Evolutionary conservation across 30 jellyfish, hydroid and myxozoan species (phyloP), one percentile per base, ranked within the genome.

Genomic region (Morbakka virulenta): DNA sequence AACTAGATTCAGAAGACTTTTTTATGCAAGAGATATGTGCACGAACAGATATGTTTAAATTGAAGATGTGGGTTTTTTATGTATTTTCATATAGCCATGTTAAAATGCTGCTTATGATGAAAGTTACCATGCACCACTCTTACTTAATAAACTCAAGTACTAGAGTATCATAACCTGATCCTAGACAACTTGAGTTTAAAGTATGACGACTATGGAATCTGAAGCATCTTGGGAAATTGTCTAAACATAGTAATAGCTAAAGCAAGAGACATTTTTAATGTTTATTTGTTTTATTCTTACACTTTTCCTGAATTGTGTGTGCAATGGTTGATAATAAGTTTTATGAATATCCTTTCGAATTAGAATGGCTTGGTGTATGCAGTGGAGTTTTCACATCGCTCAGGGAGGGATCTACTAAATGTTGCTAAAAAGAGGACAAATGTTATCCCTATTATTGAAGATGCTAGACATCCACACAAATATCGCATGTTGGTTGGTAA

Each of bases 391-490:
- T 94, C 99, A 35, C 99, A 94, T 79, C 94, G 99, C 25, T 94
- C 99, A 0, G 99, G 99, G 63, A 90, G 99, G 13, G 99, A 94
- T 84, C 84, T 94, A 64, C 72, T 94, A 63, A 89, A 87, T 74
- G 96, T 88, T 63, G 99, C 99, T 13, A 94, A 94, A 83, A 95
- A 94, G 87, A 50, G 99, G 61, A 83, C 99, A 21, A 94, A 94
- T 53, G 76, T 94, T 35, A 89, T 94, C 21, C 99, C 99, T 1
- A 94, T 94, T 3, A 94, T 94, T 25, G 99, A 94, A 79, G 99
- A 94, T 79, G 99, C 99, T 27, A 76, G 99, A 28, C 97, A 94
- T 83, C 99, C 99, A 1, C 97, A 87, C 82, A 94, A 87, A 79
- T 94, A 94, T 82, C 64, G 97, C 53, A 94, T 94, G 99, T 63